A percentile compares a stretch with the other conserved stretches of the same genome.
Evolutionary conservation across 2,888 invertebrate species (phyloP).

Genomic region (Julus scanicus): DNA sequence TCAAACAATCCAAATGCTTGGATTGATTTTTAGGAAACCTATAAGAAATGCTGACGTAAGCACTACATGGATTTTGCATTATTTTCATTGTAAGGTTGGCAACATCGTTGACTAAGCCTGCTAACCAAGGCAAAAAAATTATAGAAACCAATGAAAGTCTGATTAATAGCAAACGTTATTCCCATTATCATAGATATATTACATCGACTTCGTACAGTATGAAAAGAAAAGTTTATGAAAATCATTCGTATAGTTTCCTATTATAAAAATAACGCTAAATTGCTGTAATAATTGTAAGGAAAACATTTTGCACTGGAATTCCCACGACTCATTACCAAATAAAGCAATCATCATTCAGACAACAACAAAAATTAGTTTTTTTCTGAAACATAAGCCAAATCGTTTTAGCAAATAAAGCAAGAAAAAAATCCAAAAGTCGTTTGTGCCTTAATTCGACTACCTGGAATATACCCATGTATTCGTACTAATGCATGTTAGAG

Average conservation of each 20-base stretch:
- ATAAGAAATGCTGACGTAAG: too few relatives aligned
- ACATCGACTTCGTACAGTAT: too few relatives aligned
- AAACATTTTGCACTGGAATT: neutral
- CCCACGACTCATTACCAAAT: neutral
- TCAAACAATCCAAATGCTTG: too few relatives aligned
- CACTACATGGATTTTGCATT: too few relatives aligned
- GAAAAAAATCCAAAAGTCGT: neutral
- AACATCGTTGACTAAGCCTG: too few relatives aligned
- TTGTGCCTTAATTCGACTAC: neutral
- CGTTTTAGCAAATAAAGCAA: slow-evolving; percentile 2
- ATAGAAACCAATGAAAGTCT: too few relatives aligned
- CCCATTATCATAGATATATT: too few relatives aligned
- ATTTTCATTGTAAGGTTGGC: too few relatives aligned
- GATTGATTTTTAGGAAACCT: too few relatives aligned
- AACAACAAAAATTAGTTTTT: neutral
- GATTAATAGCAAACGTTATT: too few relatives aligned
- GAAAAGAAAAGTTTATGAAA: neutral
- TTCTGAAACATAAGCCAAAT: neutral
- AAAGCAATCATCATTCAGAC: slow-evolving; percentile 16
- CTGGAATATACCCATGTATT: neutral
- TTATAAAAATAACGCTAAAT: too few relatives aligned
- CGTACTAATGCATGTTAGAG: neutral
- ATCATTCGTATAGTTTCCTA: neutral
- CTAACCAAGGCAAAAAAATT: too few relatives aligned
- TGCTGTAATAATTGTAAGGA: neutral